Base-by-base conservation (phyloP, 2,113 vertebrate species). In the Brevimyrus niger region DNA sequence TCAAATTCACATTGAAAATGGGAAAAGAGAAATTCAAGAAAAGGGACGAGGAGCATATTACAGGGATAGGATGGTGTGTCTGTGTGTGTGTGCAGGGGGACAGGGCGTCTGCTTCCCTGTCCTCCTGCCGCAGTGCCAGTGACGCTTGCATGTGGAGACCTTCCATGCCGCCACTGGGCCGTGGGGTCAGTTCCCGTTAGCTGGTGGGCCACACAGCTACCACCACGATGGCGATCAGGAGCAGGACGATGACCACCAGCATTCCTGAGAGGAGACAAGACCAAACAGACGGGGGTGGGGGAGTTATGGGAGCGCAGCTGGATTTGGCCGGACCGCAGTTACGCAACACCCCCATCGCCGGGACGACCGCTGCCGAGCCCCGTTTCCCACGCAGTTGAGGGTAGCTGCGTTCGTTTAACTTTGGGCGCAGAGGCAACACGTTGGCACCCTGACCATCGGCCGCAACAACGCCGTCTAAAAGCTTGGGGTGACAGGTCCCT, bases 181-280 rank as follows among this genome's bases (percentile, higher is more conserved):
- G n/a, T 4, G 46, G 35, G 19, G 5, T 17, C 27, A 19, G 15
- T 91, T 55, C 90, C 90, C 65, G 21, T 92, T 92, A 31, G 82
- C 91, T 94, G 91, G 92, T 89, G 0, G 96, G 95, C 96, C 96
- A 97, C 48, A 90, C 92, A 2, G 93, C 96, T 7, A 97, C 89
- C 87, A 96, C 94, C 21, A 97, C 35, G 85, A 97, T 97, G 90
- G 96, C 96, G 55, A 97, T 94, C 0, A 97, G 93, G 31, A 97
- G 94, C 89, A 97, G 94, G 1, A 97, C 94, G 51, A 97, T 96
- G 89, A 97, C 94, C 93, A 96, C 95, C 94, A 95, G 86, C 96
- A 97, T 96, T 86, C 96, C 96, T 97, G 93, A 19, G 93, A 19
- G 87, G 89, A 73, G 89, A 85, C 23, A 17, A 88, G 53, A 86